Conservation (phyloP, 2,113 vertebrate species). For the Neolamprologus longior region DNA sequence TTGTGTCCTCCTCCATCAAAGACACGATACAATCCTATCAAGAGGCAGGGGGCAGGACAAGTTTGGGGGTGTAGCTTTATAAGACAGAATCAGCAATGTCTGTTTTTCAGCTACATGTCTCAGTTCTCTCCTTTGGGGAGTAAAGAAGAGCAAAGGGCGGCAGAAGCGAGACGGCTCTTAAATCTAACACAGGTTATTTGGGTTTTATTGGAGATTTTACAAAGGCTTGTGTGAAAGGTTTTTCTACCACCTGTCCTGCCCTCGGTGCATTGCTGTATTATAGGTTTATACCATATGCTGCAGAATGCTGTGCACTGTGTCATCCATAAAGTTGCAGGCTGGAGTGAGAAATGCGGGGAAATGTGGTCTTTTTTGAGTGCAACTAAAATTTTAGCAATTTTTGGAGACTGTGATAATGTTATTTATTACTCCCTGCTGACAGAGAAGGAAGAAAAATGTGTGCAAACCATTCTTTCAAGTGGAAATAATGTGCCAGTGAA, state of each 20-base stretch:
- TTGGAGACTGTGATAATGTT: background rate
- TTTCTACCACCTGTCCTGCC: background rate
- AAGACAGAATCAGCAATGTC: background rate
- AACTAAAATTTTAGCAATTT: background rate
- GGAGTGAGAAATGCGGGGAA: background rate
- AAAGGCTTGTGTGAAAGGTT: slow-evolving; percentile 10
- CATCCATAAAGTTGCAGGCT: background rate
- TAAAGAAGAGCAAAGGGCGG: slow-evolving; percentile 14
- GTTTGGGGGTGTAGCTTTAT: background rate
- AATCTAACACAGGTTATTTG: slow-evolving; percentile 31
- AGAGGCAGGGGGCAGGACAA: background rate
- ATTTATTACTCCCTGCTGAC: background rate
- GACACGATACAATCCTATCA: background rate
- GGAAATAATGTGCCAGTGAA: background rate
- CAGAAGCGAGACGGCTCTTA: slow-evolving; percentile 5
- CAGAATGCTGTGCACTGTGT: background rate
- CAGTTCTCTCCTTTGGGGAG: background rate
- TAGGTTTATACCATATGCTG: background rate
- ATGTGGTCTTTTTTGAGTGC: background rate
- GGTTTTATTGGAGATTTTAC: slow-evolving; percentile 35
- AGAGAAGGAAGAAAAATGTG: background rate
- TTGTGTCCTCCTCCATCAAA: slow-evolving; percentile 10
- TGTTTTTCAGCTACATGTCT: slow-evolving; percentile 2
- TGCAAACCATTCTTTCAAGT: background rate
- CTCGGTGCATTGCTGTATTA: background rate